Percentiles rank a stretch among this genome's conserved stretches.
phyloP scores from a whole-genome alignment of 2,797 vertebrate species.

The Myotis planiceps region DNA sequence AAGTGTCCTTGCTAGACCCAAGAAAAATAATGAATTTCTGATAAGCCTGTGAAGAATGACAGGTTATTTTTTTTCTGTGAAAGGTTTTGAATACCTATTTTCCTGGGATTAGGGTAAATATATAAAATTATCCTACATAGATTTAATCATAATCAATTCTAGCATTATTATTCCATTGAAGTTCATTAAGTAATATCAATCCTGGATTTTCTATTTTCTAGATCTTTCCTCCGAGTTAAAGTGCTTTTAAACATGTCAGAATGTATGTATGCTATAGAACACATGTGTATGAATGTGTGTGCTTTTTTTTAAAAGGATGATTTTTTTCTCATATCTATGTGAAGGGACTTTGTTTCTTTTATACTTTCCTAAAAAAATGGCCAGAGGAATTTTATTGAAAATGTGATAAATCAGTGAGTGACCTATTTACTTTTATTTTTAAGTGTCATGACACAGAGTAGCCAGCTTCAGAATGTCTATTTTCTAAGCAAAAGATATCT shows the following conservation, averaged over 20 bases:
- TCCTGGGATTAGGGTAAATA: not conserved
- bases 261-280: not conserved
- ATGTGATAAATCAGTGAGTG: not conserved
- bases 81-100: not conserved
- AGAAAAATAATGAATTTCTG: not conserved
- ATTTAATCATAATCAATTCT: not conserved
- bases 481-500: conserved; percentile 1
- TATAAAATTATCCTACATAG: not conserved
- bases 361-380: not conserved
- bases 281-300: not conserved
- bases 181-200: not conserved
- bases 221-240: not conserved
- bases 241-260: not conserved
- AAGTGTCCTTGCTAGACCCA: not conserved
- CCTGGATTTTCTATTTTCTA: not conserved
- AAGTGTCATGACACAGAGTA: not conserved
- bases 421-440: not conserved
- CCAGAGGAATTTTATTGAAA: not conserved
- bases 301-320: not conserved
- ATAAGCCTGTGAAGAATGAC: not conserved
- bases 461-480: not conserved
- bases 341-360: conserved; percentile 5
- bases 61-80: not conserved
- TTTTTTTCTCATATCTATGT: not conserved
- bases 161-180: not conserved